Evolutionary conservation across 92 coral and sea anemone genomes (phyloP).

Genomic region (Galaxea fascicularis): DNA sequence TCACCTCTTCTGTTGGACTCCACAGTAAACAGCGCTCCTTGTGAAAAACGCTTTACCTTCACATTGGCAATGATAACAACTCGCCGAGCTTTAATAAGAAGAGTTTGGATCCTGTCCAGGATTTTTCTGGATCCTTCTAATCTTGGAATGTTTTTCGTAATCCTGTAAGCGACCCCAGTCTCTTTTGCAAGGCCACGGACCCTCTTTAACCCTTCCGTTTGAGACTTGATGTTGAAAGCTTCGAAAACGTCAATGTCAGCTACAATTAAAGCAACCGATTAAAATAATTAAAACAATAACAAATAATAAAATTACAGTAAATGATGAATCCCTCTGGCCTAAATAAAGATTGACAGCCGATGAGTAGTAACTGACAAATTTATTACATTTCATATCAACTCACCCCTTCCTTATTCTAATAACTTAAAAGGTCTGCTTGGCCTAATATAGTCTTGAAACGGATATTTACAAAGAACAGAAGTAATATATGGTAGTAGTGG

Average conservation of each 20-base stretch:
- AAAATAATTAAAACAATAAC: not conserved
- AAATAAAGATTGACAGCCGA: too few species aligned
- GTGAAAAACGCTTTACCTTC: constrained; percentile 56
- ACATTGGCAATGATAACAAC: constrained; percentile 72
- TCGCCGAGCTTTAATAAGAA: constrained; percentile 46
- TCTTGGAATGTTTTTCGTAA: constrained; percentile 52
- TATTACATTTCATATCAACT: too few species aligned
- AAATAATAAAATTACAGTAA: too few species aligned
- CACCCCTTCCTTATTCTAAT: too few species aligned
- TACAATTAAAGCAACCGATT: too few species aligned
- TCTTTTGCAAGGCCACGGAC: constrained; percentile 65
- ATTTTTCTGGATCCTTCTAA: constrained; percentile 50
- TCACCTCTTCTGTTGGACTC: constrained; percentile 67
- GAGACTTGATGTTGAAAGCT: constrained; percentile 52
- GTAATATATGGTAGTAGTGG: too few species aligned
- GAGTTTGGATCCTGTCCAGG: constrained; percentile 53
- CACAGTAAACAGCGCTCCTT: constrained; percentile 72
- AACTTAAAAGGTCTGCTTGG: too few species aligned
- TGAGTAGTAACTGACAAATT: too few species aligned
- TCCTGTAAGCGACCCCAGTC: constrained; percentile 61
- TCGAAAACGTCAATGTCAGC: constrained; percentile 75
- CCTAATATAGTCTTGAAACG: too few species aligned
- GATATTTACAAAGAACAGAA: too few species aligned
- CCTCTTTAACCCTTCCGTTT: constrained; percentile 47
- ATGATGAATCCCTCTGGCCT: too few species aligned